Evolutionary conservation across 2,888 invertebrate species (phyloP), one percentile per base, ranked within the genome.

Genomic region (Phyto melanocephala): DNA sequence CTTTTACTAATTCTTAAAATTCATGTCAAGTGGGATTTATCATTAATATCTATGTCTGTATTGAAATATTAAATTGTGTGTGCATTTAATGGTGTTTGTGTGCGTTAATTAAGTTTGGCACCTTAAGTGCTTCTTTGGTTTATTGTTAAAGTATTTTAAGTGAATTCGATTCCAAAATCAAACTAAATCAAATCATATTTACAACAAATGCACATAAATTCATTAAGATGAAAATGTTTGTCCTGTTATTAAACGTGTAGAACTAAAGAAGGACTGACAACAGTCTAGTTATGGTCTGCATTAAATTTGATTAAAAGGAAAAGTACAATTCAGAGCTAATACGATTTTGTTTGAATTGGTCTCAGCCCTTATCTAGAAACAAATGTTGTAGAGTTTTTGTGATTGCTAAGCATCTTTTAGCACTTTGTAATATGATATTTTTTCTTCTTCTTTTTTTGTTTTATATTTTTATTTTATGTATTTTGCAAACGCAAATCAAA

Each of bases 351-450:
- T n/a, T n/a, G 17, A 33, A 10, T 4, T 10, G 5, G 2, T 24
- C 10, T 6, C 50, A 50, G 24, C 50, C 60, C 71, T 71, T 40
- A 50, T 0, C 1, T 22, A 20, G 20, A 35, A 28, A 17, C 35
- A 35, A 24, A 75, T 3, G 58, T 45, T 1, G 54, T 35, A 54
- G 28, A 22, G n/a, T 11, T 13, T 68, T 40, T 24, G 11, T 54
- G 17, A 56, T 56, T 70, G 1, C n/a, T 2, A 70, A 40, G n/a
- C 47, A 80, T 72, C 71, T 71, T 47, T n/a, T 47, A 45, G 20
- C 56, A 60, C 65, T 47, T 40, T 62, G 40, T 82, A 84, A 84
- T 79, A 68, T 52, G 84, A 84, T 84, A 82, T 62, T 81, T 82
- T 84, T n/a, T n/a, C n/a, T n/a, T n/a, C n/a, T n/a, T n/a, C n/a